Conservation (phyloP, 2,888 invertebrate species). For the Chrysolina americana region DNA sequence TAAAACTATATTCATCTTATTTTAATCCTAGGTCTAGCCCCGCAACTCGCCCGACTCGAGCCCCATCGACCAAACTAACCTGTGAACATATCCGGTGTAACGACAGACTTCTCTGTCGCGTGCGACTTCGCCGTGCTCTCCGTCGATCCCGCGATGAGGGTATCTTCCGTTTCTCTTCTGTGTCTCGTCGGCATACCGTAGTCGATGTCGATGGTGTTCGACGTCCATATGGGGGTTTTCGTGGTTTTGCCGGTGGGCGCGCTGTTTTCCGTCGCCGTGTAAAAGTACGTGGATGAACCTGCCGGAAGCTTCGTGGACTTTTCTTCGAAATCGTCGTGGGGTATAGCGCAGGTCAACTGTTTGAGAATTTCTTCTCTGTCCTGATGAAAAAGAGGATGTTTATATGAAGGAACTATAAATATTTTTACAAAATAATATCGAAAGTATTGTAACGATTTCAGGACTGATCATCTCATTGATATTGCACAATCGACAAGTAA, state of each 20-base stretch:
- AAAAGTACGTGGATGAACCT: conserved; percentile 39
- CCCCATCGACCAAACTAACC: conserved; percentile 26
- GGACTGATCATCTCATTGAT: too few species aligned
- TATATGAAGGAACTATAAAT: background rate
- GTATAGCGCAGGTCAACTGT: conserved; percentile 74
- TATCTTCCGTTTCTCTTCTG: conserved; percentile 68
- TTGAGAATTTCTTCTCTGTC: conserved; percentile 76
- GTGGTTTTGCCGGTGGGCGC: conserved; percentile 48
- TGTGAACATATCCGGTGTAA: conserved; percentile 34
- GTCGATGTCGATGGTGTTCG: conserved; percentile 66
- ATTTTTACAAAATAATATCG: background rate
- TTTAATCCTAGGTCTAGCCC: background rate
- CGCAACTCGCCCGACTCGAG: background rate
- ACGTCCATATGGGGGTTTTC: conserved; percentile 67
- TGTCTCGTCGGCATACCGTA: conserved; percentile 67
- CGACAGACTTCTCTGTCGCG: conserved; percentile 34
- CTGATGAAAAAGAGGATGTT: conserved; percentile 63
- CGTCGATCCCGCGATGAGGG: conserved; percentile 60
- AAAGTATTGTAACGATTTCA: too few species aligned
- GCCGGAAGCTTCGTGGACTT: conserved; percentile 49
- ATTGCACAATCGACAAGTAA: too few species aligned
- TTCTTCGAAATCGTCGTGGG: conserved; percentile 62
- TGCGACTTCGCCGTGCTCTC: conserved; percentile 51
- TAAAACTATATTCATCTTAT: too few species aligned
- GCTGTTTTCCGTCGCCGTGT: conserved; percentile 42